These are phyloP conservation scores for Ursus arctos DNA, from an alignment of 2,113 vertebrate species.

Conservation along the genomic window DNA sequence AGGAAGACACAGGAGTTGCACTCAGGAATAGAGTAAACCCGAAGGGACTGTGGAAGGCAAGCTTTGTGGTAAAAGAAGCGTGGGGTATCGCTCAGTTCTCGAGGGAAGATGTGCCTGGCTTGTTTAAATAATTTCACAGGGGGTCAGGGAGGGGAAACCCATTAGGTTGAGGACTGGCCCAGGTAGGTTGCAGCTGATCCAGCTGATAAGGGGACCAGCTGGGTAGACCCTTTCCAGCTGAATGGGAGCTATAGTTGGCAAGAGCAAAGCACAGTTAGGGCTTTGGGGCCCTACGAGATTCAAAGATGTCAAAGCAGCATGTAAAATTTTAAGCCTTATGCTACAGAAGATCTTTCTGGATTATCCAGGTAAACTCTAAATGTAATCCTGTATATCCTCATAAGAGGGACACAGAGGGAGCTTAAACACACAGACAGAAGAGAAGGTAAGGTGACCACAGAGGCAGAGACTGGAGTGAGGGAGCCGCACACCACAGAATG, in stretches of 20 bases:
- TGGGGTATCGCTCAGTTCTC: neutral
- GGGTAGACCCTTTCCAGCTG: neutral
- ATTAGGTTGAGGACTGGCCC: neutral
- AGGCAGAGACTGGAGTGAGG: neutral
- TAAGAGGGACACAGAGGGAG: neutral
- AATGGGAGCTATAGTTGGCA: neutral
- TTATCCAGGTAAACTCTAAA: neutral
- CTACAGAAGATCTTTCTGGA: neutral
- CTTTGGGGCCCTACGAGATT: neutral
- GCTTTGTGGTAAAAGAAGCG: neutral
- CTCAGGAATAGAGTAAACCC: neutral
- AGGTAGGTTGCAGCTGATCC: neutral
- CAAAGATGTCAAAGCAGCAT: neutral
- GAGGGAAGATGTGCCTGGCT: neutral
- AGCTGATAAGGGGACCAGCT: neutral
- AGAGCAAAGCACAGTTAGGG: neutral
- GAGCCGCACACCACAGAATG: neutral
- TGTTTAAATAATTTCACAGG: conserved; percentile 27
- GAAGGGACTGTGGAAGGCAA: neutral
- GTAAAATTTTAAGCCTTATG: neutral
- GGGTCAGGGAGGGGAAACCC: neutral
- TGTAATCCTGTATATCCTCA: neutral
- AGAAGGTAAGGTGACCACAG: conserved; percentile 7
- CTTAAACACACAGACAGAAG: conserved; percentile 7
- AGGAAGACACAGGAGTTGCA: neutral